Conservation (phyloP, 2,888 invertebrate genomes). For the Aproaerema taeniolella region DNA sequence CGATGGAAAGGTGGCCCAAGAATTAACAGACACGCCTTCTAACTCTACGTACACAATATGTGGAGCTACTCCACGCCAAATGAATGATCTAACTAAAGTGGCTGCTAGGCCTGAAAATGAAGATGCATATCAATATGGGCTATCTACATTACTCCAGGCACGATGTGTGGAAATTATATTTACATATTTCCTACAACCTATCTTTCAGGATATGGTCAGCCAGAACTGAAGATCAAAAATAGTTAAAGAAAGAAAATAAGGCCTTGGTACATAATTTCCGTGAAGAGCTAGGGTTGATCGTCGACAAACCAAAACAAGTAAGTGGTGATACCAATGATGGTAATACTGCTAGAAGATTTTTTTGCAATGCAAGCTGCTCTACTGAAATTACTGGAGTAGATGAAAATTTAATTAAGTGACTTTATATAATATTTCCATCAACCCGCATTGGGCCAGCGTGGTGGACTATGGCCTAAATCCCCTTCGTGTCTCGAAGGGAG, state of each 20-base stretch:
- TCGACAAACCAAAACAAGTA: slow-evolving; percentile 14
- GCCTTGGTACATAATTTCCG: not conserved
- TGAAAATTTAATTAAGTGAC: slow-evolving; percentile 5
- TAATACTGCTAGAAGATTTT: slow-evolving; percentile 18
- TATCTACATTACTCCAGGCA: slow-evolving; percentile 12
- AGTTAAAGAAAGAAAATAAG: slow-evolving; percentile 8
- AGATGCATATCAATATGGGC: slow-evolving; percentile 10
- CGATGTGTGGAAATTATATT: slow-evolving; percentile 10
- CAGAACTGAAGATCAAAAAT: slow-evolving; percentile 10
- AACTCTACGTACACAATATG: slow-evolving; percentile 19
- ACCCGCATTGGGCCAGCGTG: too few species aligned
- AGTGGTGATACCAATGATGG: slow-evolving; percentile 17
- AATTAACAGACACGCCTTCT: slow-evolving; percentile 20
- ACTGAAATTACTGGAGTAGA: not conserved
- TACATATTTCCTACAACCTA: slow-evolving; percentile 8
- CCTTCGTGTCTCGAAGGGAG: too few species aligned
- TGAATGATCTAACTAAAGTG: slow-evolving; percentile 16
- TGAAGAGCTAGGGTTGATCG: slow-evolving; percentile 6
- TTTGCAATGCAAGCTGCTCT: not conserved
- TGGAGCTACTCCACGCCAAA: slow-evolving; percentile 21
- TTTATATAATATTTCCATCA: too few species aligned
- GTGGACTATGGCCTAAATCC: too few species aligned
- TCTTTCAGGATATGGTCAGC: slow-evolving; percentile 13
- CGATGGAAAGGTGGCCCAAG: slow-evolving; percentile 22
- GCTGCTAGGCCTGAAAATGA: slow-evolving; percentile 1